These are phyloP conservation scores for Drosophila insularis DNA, from an alignment of 1,140 invertebrate genomes.

Conservation along the genomic window DNA sequence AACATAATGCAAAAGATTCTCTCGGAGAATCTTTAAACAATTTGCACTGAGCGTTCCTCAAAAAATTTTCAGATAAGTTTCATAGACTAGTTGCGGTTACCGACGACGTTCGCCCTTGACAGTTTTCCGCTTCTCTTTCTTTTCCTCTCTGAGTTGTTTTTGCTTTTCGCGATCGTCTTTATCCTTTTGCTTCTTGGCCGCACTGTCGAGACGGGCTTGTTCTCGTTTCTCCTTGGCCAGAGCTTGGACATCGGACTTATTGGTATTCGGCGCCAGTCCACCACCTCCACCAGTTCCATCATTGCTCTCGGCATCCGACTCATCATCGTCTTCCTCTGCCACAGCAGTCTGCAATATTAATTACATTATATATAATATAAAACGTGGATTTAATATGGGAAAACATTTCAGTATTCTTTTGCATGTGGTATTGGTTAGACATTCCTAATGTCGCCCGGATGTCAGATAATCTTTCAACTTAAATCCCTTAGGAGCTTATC, in stretches of 20 bases:
- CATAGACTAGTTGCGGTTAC: constrained; percentile 84
- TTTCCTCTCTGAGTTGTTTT: constrained; percentile 92
- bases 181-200: constrained; percentile 93
- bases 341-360: constrained; percentile 61
- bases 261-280: constrained; percentile 87
- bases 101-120: constrained; percentile 92
- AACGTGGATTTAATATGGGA: too few relatives aligned
- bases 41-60: constrained; percentile 12
- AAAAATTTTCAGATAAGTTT: neutral
- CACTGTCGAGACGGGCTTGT: constrained; percentile 89
- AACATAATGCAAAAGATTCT: constrained; percentile 19
- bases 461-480: too few relatives aligned
- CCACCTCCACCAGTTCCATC: constrained; percentile 83
- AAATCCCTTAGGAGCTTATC: too few relatives aligned
- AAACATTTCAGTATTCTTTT: too few relatives aligned
- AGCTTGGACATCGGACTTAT: constrained; percentile 88
- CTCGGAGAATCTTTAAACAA: constrained; percentile 8
- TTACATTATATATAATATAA: too few relatives aligned
- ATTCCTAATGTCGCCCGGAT: too few relatives aligned
- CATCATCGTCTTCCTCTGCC: constrained; percentile 78
- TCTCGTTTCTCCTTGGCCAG: constrained; percentile 90
- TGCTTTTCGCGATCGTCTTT: constrained; percentile 93
- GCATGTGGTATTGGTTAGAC: too few relatives aligned
- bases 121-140: constrained; percentile 94
- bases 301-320: constrained; percentile 76